phyloP scores from a whole-genome alignment of 2,797 vertebrate genomes.

The Chaunax sp. region DNA sequence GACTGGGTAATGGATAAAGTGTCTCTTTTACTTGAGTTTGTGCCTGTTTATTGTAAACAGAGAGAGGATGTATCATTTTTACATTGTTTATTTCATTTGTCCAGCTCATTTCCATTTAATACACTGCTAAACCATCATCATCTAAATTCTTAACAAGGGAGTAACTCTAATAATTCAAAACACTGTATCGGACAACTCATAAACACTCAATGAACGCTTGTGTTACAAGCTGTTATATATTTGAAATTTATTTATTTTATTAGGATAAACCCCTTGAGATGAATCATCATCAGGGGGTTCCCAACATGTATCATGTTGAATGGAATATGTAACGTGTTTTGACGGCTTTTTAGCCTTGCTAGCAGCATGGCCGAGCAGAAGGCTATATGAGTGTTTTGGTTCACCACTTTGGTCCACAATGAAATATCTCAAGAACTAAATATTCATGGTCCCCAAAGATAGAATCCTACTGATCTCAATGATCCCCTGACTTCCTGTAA shows the following conservation, averaged over 20 bases:
- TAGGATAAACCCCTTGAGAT: too few relatives aligned
- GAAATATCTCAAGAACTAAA: conserved; percentile 2
- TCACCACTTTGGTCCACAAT: too few relatives aligned
- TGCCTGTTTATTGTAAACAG: conserved; percentile 6
- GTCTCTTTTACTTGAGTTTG: conserved; percentile 13
- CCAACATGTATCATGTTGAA: too few relatives aligned
- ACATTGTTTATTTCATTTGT: too few relatives aligned
- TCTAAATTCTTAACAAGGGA: conserved; percentile 8
- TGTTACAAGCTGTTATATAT: not conserved
- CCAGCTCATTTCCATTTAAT: conserved; percentile 1
- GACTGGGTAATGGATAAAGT: conserved; percentile 6
- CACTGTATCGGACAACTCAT: not conserved
- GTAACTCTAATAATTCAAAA: not conserved
- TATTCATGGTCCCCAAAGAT: not conserved
- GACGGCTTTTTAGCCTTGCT: not conserved
- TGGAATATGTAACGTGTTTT: not conserved
- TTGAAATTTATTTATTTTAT: too few relatives aligned
- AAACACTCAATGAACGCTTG: not conserved
- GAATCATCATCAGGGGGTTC: too few relatives aligned
- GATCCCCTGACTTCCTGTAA: not conserved
- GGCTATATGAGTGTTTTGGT: not conserved
- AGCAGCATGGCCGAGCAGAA: not conserved
- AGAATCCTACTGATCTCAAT: not conserved
- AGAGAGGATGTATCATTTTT: too few relatives aligned
- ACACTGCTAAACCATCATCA: conserved; percentile 3